Conservation (phyloP, 2,888 invertebrate species). For the Hyalella azteca region DNA sequence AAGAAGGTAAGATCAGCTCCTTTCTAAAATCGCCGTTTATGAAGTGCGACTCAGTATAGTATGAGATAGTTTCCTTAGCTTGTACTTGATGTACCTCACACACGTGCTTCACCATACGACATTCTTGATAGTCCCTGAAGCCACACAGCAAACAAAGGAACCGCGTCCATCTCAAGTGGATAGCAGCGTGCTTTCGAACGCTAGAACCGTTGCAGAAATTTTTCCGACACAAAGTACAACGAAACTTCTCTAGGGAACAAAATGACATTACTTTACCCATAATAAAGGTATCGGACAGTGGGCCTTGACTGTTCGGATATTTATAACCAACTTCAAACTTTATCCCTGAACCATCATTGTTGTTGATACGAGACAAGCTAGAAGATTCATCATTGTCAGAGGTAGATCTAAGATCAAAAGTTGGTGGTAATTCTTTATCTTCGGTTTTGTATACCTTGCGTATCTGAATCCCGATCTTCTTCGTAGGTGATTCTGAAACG, state of each 20-base stretch:
- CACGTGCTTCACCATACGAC: background rate
- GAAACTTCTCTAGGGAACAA: background rate
- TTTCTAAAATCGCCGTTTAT: background rate
- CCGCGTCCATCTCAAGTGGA: slow-evolving; percentile 29
- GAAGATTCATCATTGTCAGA: background rate
- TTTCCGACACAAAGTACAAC: background rate
- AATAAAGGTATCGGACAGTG: background rate
- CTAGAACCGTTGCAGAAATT: background rate
- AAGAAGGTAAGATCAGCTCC: background rate
- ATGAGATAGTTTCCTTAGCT: background rate
- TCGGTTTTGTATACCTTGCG: slow-evolving; percentile 31
- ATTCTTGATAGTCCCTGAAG: slow-evolving; percentile 3
- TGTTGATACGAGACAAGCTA: background rate
- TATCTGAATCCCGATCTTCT: slow-evolving; percentile 31
- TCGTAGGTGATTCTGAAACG: background rate
- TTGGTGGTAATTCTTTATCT: too few relatives aligned
- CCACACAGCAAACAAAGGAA: slow-evolving; percentile 7
- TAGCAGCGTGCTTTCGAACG: slow-evolving; percentile 4
- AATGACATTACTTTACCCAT: background rate
- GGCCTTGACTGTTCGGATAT: slow-evolving; percentile 9
- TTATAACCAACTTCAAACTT: background rate
- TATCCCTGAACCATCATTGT: background rate
- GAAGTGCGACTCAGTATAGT: background rate
- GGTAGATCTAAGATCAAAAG: background rate
- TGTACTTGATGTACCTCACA: background rate